Percentiles rank a stretch among this genome's conserved stretches.
Evolutionary conservation across 2,888 invertebrate genomes (phyloP).

Genomic region (Caradrina clavipalpis): DNA sequence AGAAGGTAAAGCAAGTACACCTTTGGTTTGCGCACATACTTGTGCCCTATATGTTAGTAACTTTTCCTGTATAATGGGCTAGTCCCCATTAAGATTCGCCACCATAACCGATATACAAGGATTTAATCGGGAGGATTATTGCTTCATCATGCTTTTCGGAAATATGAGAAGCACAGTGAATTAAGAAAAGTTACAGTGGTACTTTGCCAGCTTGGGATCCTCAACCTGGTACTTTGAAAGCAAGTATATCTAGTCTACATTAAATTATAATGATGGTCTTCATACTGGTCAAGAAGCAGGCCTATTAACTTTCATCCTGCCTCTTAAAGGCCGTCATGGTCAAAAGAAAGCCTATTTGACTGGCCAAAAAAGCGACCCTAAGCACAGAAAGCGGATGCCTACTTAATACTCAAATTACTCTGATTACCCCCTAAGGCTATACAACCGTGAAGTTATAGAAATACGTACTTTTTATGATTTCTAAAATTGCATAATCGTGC

Average conservation of each 20-base stretch:
- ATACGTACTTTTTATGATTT: slow-evolving; percentile 60
- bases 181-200: no score
- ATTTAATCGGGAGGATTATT: no score
- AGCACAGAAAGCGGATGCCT: slow-evolving; percentile 37
- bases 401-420: slow-evolving; percentile 45
- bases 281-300: slow-evolving; percentile 7
- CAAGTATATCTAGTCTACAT: not conserved
- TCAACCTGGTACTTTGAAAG: not conserved
- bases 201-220: not conserved
- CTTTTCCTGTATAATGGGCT: no score
- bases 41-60: no score
- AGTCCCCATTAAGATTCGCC: no score
- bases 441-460: slow-evolving; percentile 53
- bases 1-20: no score
- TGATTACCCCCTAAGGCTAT: slow-evolving; percentile 54
- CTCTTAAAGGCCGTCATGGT: slow-evolving; percentile 1
- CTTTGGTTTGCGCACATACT: no score
- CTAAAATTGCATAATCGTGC: slow-evolving; percentile 59
- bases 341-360: slow-evolving; percentile 41
- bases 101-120: no score
- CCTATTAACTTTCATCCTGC: slow-evolving; percentile 30
- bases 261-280: not conserved
- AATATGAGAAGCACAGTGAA: no score
- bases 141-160: no score
- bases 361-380: slow-evolving; percentile 36